A percentile compares a stretch with the other conserved stretches of the same genome.
These are phyloP conservation scores for Unio delphinus DNA, from an alignment of 2,888 invertebrate species.

Conservation along the genomic window DNA sequence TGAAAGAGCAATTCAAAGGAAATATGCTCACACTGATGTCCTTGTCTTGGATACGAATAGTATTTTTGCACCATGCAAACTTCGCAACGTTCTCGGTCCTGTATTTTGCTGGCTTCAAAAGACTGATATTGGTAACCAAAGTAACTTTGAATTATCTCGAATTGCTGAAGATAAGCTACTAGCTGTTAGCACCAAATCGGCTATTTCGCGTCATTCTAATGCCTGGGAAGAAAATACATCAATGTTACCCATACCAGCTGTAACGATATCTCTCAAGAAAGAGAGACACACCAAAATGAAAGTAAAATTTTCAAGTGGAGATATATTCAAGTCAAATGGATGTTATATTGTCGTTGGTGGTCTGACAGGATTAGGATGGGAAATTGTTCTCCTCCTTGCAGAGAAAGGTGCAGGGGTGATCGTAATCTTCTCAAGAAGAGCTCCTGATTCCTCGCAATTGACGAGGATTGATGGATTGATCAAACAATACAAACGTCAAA, in stretches of 20 bases:
- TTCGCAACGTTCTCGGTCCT: not conserved
- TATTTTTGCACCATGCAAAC: not conserved
- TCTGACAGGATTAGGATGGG: conserved; percentile 56
- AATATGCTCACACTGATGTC: no score
- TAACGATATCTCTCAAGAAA: no score
- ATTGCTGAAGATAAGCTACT: no score
- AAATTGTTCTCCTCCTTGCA: conserved; percentile 38
- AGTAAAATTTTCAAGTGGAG: conserved; percentile 1
- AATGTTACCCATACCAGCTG: no score
- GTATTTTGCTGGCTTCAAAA: not conserved
- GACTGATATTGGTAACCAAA: not conserved
- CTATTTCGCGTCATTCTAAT: no score
- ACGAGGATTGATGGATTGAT: conserved; percentile 23
- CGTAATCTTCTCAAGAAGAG: conserved; percentile 42
- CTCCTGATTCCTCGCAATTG: conserved; percentile 14
- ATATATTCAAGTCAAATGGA: conserved; percentile 30
- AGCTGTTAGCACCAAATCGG: no score
- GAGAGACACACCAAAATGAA: not conserved
- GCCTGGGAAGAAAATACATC: no score
- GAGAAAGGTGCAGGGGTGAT: conserved; percentile 40
- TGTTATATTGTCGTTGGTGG: conserved; percentile 54
- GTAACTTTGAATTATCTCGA: no score
- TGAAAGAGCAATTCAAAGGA: no score
- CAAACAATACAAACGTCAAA: conserved; percentile 16
- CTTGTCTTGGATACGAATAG: not conserved